A percentile compares a stretch with the other conserved stretches of the same genome.
These are phyloP conservation scores for Xanthia icteritia DNA, from an alignment of 2,888 invertebrate species.

Conservation along the genomic window DNA sequence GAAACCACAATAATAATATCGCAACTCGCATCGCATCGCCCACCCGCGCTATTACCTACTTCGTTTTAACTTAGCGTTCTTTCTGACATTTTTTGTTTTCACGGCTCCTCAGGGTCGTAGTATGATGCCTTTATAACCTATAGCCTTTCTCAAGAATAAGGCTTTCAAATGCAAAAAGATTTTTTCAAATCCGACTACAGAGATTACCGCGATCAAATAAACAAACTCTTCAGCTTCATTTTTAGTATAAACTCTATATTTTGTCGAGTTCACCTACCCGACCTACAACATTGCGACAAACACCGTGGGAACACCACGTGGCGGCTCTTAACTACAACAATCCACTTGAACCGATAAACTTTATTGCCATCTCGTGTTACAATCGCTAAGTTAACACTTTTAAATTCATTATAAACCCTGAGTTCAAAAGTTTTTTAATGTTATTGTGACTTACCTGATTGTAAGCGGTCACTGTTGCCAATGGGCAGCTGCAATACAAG, in stretches of 20 bases:
- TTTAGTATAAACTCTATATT: not conserved
- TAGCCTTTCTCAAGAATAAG: not conserved
- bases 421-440: not conserved
- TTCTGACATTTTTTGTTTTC: not conserved
- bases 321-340: not conserved
- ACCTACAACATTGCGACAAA: not conserved
- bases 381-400: not conserved
- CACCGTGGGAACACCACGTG: conserved; percentile 5
- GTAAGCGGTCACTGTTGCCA: too few species aligned
- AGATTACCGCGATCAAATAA: not conserved
- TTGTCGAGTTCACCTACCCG: not conserved
- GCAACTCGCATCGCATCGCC: not conserved
- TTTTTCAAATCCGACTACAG: not conserved
- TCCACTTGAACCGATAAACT: conserved; percentile 19
- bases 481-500: not conserved
- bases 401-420: not conserved
- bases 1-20: too few species aligned
- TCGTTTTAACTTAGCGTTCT: not conserved
- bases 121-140: not conserved
- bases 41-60: not conserved
- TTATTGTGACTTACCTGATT: not conserved
- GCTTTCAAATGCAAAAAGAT: not conserved
- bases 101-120: not conserved
- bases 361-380: conserved; percentile 5
- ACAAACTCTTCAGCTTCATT: not conserved